Evolutionary conservation across 2,888 invertebrate species (phyloP), one percentile per base, ranked within the genome.

Genomic region (Eubasilissa splendida): DNA sequence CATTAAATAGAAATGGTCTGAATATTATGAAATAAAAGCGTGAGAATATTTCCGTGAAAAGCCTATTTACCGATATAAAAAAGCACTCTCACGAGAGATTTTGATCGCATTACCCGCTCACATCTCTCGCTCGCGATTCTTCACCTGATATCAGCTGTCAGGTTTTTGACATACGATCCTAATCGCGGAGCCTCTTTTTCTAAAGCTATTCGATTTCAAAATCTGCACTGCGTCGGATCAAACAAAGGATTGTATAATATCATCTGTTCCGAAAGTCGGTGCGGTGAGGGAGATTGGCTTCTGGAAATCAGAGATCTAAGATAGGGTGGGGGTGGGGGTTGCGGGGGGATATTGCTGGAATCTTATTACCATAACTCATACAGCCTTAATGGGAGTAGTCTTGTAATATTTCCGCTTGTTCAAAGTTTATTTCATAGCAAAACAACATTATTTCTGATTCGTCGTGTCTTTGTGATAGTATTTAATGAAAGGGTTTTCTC

Each of bases 161-260:
- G 1, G 22, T 31, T 52, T 70, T 73, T 50, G 78, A 78, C 56
- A 78, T 66, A 22, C 14, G 50, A 71, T 78, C 78, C 71, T 73
- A 73, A 70, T 70, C 58, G 50, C 31, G 66, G 42, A 52, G 65
- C 50, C 33, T 80, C 33, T 75, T 58, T 76, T 74, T 79, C 76
- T 71, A 79, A 79, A 68, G 80, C 73, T 82, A 80, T 42, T 82
- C 74, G 77, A 80, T 76, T 80, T 73, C 80, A 74, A 59, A 82
- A 82, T 77, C 82, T 82, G 82, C 82, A 82, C 71, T 82, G 82
- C 82, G 82, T 80, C 80, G 75, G 50, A 74, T 60, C 59, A 63
- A 52, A 50, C 58, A 71, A 54, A 71, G 54, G 54, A 42, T 12
- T 75, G 60, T 8, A 60, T 65, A 65, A 65, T 65, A 50, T 54